Evolutionary conservation across 2,797 vertebrate species (phyloP).

Genomic region (Spinus olivaceus): DNA sequence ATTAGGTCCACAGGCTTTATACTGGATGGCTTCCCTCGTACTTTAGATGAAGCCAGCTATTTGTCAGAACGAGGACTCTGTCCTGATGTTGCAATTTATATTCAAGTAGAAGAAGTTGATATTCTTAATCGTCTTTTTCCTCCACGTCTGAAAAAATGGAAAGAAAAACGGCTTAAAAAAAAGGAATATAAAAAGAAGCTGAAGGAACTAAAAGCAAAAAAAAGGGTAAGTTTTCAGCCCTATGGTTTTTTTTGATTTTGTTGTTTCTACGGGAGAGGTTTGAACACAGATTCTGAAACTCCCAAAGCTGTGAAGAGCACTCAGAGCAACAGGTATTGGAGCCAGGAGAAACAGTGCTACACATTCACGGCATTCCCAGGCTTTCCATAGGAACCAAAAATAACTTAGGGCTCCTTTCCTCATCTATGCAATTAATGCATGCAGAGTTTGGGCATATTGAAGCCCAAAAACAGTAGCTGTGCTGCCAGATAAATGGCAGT

Average conservation of each 20-base stretch:
- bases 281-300: background rate
- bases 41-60: slow-evolving; percentile 80
- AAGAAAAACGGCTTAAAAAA: slow-evolving; percentile 62
- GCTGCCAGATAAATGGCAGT: background rate
- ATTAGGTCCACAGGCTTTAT: slow-evolving; percentile 88
- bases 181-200: slow-evolving; percentile 72
- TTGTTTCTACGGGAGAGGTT: background rate
- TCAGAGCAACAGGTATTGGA: background rate
- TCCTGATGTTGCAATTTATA: slow-evolving; percentile 80
- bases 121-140: slow-evolving; percentile 83
- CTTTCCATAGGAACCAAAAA: background rate
- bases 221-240: slow-evolving; percentile 72
- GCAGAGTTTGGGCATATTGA: background rate
- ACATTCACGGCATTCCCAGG: background rate
- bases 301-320: background rate
- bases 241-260: background rate
- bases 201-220: slow-evolving; percentile 77
- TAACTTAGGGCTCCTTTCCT: background rate
- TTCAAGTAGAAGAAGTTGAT: slow-evolving; percentile 79
- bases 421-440: background rate
- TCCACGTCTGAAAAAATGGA: slow-evolving; percentile 79
- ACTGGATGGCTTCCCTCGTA: slow-evolving; percentile 90
- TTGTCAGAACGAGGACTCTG: slow-evolving; percentile 81
- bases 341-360: background rate
- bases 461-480: background rate